Evolutionary conservation across 1,140 invertebrate species (phyloP), one percentile per base, ranked within the genome.

Genomic region (Lordiphosa mommai): DNA sequence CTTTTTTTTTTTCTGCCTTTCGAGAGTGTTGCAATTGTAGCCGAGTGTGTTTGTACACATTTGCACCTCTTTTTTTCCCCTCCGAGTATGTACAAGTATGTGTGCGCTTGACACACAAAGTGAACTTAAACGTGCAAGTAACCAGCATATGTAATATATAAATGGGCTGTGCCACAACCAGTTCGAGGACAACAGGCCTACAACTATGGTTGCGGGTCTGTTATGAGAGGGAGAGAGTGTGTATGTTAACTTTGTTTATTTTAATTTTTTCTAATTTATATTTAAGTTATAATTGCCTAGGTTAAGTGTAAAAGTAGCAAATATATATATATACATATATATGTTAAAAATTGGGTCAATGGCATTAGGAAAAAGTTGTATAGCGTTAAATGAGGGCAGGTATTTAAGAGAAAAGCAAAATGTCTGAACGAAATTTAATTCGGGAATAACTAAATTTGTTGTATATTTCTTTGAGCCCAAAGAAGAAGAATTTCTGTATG

Each of bases 41-140:
- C 36, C 48, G 72, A 73, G 77, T 77, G 71, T 82, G 77, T 82
- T 82, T 82, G 72, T 59, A 72, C 77, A 76, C 77, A 84, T 82
- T 82, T 82, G 84, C 77, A 76, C 77, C 77, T 84, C 58, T 71
- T 72, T 72, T 66, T 76, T 55, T 61, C 51, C 51, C 51, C 58
- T 63, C 40, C 20, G 32, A 27, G 40, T 30, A 12, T 50, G 30
- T 38, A 27, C 23, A 34, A 40, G 64, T 63, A 40, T 60, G 59
- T 72, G 74, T 80, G 70, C 74, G 76, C 74, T 79, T 73, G 69
- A 79, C 73, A 79, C 59, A 79, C 68, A 79, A 77, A 70, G 61
- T 37, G 68, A 82, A 82, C 76, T 82, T 82, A 82, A 82, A 74
- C 76, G 76, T 63, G 79, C 64, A 65, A 77, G 77, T 72, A 85